Evolutionary conservation across 1,140 invertebrate species (phyloP).

Genomic region (Plectus sambesii): DNA sequence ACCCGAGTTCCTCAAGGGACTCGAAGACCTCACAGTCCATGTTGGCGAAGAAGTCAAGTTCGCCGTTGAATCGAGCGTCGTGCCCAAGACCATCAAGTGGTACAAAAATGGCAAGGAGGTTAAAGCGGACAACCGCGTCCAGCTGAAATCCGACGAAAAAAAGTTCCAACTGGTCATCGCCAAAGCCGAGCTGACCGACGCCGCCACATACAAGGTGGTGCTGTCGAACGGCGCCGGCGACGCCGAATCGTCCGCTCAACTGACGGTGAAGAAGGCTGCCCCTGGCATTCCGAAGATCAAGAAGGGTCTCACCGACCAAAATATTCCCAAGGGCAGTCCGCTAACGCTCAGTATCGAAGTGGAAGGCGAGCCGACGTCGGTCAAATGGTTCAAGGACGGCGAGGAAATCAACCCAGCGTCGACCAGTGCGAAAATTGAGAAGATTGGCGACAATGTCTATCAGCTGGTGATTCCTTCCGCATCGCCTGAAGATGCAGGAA

Average conservation of each 20-base stretch:
- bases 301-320: constrained; percentile 41
- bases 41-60: constrained; percentile 41
- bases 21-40: constrained; percentile 33
- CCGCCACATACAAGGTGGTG: constrained; percentile 48
- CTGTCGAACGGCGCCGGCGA: constrained; percentile 36
- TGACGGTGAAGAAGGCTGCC: constrained; percentile 34
- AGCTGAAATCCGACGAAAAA: constrained; percentile 18
- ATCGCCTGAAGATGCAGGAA: constrained; percentile 35
- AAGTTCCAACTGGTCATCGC: constrained; percentile 47
- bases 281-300: constrained; percentile 35
- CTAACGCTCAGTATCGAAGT: constrained; percentile 42
- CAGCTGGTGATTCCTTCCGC: constrained; percentile 38
- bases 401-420: constrained; percentile 25
- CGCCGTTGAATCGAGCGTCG: constrained; percentile 33
- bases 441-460: constrained; percentile 40
- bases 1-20: constrained; percentile 34
- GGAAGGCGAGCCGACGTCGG: constrained; percentile 44
- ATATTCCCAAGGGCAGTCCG: constrained; percentile 40
- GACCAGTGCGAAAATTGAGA: constrained; percentile 31
- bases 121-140: constrained; percentile 25
- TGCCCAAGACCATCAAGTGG: constrained; percentile 36
- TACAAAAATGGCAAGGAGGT: constrained; percentile 42
- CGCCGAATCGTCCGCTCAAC: constrained; percentile 34
- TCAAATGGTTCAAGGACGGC: constrained; percentile 49
- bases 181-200: constrained; percentile 48